Conservation (phyloP, 1,140 invertebrate genomes). For the Drosophila carrolli region DNA sequence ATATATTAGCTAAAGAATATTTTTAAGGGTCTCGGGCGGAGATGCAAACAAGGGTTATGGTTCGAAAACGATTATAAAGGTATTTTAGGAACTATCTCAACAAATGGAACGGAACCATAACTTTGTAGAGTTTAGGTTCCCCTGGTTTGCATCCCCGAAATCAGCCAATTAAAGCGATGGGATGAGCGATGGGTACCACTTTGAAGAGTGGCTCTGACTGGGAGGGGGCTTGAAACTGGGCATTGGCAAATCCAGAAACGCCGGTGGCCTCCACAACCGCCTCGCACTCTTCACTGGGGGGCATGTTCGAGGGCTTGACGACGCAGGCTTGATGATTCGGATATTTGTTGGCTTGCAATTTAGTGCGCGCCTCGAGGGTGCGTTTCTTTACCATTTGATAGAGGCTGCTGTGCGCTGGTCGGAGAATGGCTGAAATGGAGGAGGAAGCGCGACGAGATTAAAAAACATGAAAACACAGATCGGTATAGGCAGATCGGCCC, state of each 20-base stretch:
- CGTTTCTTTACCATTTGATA: constrained; percentile 84
- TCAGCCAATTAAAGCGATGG: background rate
- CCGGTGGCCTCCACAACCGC: constrained; percentile 9
- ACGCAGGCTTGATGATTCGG: constrained; percentile 71
- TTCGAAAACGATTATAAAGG: too few species aligned
- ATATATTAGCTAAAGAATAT: background rate
- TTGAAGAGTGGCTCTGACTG: constrained; percentile 32
- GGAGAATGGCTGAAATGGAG: constrained; percentile 37
- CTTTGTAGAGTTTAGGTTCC: background rate
- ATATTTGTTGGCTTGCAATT: constrained; percentile 75
- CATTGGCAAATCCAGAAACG: background rate
- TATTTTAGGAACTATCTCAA: too few species aligned
- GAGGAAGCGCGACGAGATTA: background rate
- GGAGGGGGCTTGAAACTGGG: constrained; percentile 5
- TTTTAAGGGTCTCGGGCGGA: background rate
- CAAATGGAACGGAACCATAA: too few species aligned
- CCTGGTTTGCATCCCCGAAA: background rate
- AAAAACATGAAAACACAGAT: constrained; percentile 20
- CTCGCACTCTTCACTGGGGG: constrained; percentile 38
- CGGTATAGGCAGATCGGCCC: background rate
- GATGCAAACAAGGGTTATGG: background rate
- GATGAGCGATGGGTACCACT: constrained; percentile 39
- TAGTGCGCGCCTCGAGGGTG: constrained; percentile 70
- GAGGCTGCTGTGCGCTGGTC: constrained; percentile 64
- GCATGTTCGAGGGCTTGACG: constrained; percentile 11